Conservation (phyloP, 2,797 vertebrate species). For the Schizothorax lantsangensis region DNA sequence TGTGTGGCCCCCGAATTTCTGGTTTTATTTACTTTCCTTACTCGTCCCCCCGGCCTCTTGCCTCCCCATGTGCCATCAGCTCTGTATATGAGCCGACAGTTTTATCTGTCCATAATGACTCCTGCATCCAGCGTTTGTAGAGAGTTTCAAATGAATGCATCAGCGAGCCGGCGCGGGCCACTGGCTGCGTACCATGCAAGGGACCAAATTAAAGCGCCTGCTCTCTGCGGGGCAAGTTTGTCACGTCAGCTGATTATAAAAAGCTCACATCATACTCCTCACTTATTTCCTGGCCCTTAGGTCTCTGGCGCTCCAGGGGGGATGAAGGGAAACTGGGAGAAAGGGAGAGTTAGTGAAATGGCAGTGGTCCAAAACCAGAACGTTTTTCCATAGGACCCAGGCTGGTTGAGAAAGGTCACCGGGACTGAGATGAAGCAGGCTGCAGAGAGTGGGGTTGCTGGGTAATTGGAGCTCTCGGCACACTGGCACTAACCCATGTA, state of each 20-base stretch:
- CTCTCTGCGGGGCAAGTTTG: slow-evolving; percentile 65
- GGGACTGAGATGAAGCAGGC: slow-evolving; percentile 46
- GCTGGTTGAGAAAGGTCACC: slow-evolving; percentile 54
- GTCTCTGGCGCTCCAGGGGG: slow-evolving; percentile 8
- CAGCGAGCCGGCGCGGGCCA: slow-evolving; percentile 37
- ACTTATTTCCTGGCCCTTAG: slow-evolving; percentile 42
- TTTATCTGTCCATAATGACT: slow-evolving; percentile 62
- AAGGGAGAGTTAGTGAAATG: background rate
- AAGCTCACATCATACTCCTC: slow-evolving; percentile 55
- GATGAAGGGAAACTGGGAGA: slow-evolving; percentile 49
- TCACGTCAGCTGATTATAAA: slow-evolving; percentile 64
- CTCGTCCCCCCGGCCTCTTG: slow-evolving; percentile 41
- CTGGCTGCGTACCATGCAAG: slow-evolving; percentile 52
- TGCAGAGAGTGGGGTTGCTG: slow-evolving; percentile 34
- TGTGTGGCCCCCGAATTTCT: slow-evolving; percentile 6
- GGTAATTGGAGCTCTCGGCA: slow-evolving; percentile 58
- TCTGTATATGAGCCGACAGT: slow-evolving; percentile 45
- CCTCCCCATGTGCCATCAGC: slow-evolving; percentile 52
- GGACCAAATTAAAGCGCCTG: slow-evolving; percentile 59
- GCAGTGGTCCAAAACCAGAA: slow-evolving; percentile 33
- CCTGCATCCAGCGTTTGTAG: slow-evolving; percentile 54
- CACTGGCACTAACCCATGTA: slow-evolving; percentile 48
- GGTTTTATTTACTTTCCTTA: slow-evolving; percentile 46
- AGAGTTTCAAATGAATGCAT: slow-evolving; percentile 62
- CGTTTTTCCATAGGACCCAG: slow-evolving; percentile 1